A percentile compares a stretch with the other conserved stretches of the same genome.
These are phyloP conservation scores for Papilio aristodemus DNA, from an alignment of 1,140 invertebrate genomes.

Conservation along the genomic window DNA sequence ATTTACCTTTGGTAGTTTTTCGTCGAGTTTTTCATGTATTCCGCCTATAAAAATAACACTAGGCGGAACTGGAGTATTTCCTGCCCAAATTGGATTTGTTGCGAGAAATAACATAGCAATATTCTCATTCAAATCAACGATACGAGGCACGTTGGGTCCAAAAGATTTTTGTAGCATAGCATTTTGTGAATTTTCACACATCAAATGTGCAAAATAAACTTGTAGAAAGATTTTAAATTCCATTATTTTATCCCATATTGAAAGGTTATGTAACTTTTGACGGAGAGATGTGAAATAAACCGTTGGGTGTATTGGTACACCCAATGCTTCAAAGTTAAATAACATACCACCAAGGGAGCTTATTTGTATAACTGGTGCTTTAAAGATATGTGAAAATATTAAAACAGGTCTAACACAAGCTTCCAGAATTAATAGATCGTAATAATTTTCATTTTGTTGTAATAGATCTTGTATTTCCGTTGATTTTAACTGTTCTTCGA, in stretches of 20 bases:
- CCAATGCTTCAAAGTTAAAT: slow-evolving; percentile 40
- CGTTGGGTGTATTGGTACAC: slow-evolving; percentile 41
- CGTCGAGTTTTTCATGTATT: slow-evolving; percentile 72
- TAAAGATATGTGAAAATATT: slow-evolving; percentile 43
- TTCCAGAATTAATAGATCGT: slow-evolving; percentile 47
- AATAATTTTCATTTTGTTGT: slow-evolving; percentile 37
- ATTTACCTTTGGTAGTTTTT: slow-evolving; percentile 64
- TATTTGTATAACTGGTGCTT: slow-evolving; percentile 49
- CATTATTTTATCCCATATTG: slow-evolving; percentile 43
- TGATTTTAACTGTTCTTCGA: slow-evolving; percentile 38
- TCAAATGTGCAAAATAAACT: slow-evolving; percentile 31
- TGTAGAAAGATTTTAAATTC: slow-evolving; percentile 36
- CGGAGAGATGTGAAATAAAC: slow-evolving; percentile 38
- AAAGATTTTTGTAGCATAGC: slow-evolving; percentile 39
- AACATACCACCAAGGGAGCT: slow-evolving; percentile 44
- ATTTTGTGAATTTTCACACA: slow-evolving; percentile 36
- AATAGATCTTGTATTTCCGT: slow-evolving; percentile 38
- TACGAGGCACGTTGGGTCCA: slow-evolving; percentile 47
- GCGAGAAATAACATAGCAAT: slow-evolving; percentile 80
- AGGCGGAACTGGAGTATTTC: slow-evolving; percentile 76
- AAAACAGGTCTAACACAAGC: slow-evolving; percentile 35
- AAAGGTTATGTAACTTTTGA: slow-evolving; percentile 40
- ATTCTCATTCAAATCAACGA: slow-evolving; percentile 44
- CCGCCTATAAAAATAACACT: slow-evolving; percentile 82
- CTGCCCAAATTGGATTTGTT: slow-evolving; percentile 78